Evolutionary conservation across 2,113 vertebrate genomes (phyloP).

Genomic region (Cardinalis cardinalis): DNA sequence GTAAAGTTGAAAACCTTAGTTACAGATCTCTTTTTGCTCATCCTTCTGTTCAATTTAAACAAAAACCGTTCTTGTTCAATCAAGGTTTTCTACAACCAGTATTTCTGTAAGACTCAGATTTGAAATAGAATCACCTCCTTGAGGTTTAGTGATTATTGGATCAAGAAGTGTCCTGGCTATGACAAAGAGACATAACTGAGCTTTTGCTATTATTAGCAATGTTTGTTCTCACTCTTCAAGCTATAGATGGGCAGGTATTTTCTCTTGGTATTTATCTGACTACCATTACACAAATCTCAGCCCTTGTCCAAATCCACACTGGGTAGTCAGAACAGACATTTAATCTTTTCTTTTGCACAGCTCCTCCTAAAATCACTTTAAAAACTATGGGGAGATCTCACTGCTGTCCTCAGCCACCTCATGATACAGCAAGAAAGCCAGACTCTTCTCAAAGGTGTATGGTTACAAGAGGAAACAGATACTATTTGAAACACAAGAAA

Average conservation of each 20-base stretch:
- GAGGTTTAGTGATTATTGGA: conserved; percentile 13
- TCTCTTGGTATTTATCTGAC: not conserved
- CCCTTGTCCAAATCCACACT: not conserved
- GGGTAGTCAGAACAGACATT: not conserved
- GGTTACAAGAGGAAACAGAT: not conserved
- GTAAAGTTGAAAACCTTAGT: not conserved
- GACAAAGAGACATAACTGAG: conserved; percentile 13
- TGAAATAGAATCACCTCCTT: not conserved
- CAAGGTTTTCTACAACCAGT: not conserved
- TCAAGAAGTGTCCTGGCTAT: not conserved
- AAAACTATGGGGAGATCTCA: not conserved
- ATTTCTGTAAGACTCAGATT: not conserved
- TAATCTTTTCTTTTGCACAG: not conserved
- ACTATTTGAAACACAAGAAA: not conserved
- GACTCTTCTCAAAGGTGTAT: not conserved
- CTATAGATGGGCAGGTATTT: not conserved
- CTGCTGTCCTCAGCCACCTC: not conserved
- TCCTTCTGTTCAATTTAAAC: not conserved
- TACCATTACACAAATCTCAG: conserved; percentile 6
- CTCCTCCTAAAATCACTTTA: not conserved
- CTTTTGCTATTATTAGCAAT: not conserved
- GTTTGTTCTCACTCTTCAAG: not conserved
- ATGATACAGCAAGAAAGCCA: not conserved
- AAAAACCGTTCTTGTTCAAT: not conserved
- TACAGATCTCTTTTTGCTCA: not conserved